These are phyloP conservation scores for Euproctis similis DNA, from an alignment of 2,888 invertebrate species.

Conservation along the genomic window DNA sequence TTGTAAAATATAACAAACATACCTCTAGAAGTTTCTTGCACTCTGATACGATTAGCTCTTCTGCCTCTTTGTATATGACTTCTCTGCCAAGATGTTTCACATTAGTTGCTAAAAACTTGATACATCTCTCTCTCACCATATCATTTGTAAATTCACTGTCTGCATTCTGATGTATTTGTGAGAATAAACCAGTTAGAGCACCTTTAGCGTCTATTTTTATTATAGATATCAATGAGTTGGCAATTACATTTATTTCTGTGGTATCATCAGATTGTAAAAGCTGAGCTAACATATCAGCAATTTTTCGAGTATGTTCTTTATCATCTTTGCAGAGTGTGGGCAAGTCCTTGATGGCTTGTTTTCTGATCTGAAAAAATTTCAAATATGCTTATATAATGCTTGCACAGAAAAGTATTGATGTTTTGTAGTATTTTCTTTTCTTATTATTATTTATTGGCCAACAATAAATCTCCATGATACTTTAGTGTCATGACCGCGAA, in stretches of 20 bases:
- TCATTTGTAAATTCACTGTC: conserved; percentile 77
- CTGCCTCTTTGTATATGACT: conserved; percentile 87
- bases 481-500: too few species aligned
- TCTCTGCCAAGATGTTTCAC: conserved; percentile 86
- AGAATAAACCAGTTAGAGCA: conserved; percentile 72
- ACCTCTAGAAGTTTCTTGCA: conserved; percentile 90
- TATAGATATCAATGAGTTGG: conserved; percentile 86
- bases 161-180: conserved; percentile 71
- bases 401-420: too few species aligned
- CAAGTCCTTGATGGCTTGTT: conserved; percentile 94
- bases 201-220: conserved; percentile 84
- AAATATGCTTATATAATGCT: too few species aligned
- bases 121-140: conserved; percentile 87
- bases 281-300: conserved; percentile 93
- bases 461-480: too few species aligned
- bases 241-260: conserved; percentile 88
- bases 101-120: conserved; percentile 91
- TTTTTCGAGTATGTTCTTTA: too few species aligned
- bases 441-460: too few species aligned
- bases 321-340: conserved; percentile 90
- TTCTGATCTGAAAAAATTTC: too few species aligned
- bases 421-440: too few species aligned
- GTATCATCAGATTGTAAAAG: conserved; percentile 90
- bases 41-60: conserved; percentile 88
- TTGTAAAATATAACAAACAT: conserved; percentile 18